Base-by-base conservation (phyloP, 2,113 vertebrate genomes). In the Pseudolaguvia tuberculata region DNA sequence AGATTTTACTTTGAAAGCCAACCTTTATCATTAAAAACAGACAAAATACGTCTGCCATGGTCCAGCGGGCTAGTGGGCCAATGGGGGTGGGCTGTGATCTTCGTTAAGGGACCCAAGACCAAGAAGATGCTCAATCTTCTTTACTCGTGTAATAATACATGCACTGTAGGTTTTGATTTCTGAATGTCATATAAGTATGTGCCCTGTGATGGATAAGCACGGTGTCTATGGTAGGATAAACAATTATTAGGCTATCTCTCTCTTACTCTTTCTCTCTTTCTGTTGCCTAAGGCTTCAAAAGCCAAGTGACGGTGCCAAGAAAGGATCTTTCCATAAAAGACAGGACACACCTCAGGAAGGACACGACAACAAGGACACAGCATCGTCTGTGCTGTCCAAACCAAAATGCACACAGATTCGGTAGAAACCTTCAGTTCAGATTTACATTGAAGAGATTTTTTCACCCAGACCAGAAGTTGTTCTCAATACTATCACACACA, bases 331-430 rank as follows among this genome's bases (percentile, higher is more conserved):
- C 15, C 55, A 48, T 13, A 47, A 25, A 48, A 57, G 53, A 58
- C 55, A 27, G 9, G 70, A 59, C 25, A 72, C 29, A 48, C 56
- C 48, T 18, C 70, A 72, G 39, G 70, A 59, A n/a, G 70, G 55
- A 50, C 55, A 72, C 21, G 25, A 35, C 67, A 53, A 70, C 53
- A 27, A 25, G 0, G 55, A 65, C 13, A 42, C 39, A 7, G 39
- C 39, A 45, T 11, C 29, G 48, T 17, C 21, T 21, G 17, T 53
- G 18, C 23, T 31, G 50, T 48, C 35, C 47, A 42, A 57, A 18
- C 56, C 13, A 48, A 72, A 58, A 47, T 2, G 1, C 23, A 29
- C 45, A 29, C 23, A 50, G 23, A 20, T 10, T 47, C 17, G 14
- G 62, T 13, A 14, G 48, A 67, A 50, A 27, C 23, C 25, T 1